Conservation (phyloP, 2,888 invertebrate genomes). For the Drosophila sordidula region DNA sequence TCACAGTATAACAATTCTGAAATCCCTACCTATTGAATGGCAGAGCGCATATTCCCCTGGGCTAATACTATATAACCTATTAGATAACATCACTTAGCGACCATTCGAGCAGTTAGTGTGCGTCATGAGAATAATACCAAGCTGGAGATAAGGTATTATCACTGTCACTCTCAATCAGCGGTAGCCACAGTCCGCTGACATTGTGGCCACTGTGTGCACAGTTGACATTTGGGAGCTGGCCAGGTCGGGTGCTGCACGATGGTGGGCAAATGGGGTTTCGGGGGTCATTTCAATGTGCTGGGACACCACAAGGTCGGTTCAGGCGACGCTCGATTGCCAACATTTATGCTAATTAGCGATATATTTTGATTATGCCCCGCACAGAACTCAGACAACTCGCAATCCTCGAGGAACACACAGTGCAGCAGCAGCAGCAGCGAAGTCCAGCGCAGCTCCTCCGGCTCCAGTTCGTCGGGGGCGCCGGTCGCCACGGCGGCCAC, state of each 20-base stretch:
- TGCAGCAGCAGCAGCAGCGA: slow-evolving; percentile 66
- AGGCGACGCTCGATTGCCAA: no score
- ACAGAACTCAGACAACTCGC: slow-evolving; percentile 81
- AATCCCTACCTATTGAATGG: not conserved
- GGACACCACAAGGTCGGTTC: slow-evolving; percentile 47
- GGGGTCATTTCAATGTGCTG: slow-evolving; percentile 48
- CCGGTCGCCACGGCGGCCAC: slow-evolving; percentile 31
- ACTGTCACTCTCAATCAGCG: slow-evolving; percentile 40
- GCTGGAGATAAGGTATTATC: slow-evolving; percentile 40
- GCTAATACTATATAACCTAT: not conserved
- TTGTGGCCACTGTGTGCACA: slow-evolving; percentile 20
- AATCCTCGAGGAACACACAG: slow-evolving; percentile 65
- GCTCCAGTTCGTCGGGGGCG: slow-evolving; percentile 73
- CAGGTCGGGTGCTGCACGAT: slow-evolving; percentile 34
- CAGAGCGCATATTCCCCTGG: slow-evolving; percentile 21
- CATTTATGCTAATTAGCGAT: not conserved
- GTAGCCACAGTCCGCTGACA: slow-evolving; percentile 16
- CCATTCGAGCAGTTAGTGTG: slow-evolving; percentile 30
- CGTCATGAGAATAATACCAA: slow-evolving; percentile 47
- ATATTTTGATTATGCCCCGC: not conserved
- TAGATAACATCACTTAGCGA: slow-evolving; percentile 32
- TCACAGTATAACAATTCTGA: no score
- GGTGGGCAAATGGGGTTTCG: slow-evolving; percentile 56
- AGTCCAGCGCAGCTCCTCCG: slow-evolving; percentile 77
- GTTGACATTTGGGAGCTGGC: slow-evolving; percentile 46